A percentile compares a stretch with the other conserved stretches of the same genome.
Conservation (phyloP, 2,113 vertebrate species). For the Hymenochirus boettgeri region DNA sequence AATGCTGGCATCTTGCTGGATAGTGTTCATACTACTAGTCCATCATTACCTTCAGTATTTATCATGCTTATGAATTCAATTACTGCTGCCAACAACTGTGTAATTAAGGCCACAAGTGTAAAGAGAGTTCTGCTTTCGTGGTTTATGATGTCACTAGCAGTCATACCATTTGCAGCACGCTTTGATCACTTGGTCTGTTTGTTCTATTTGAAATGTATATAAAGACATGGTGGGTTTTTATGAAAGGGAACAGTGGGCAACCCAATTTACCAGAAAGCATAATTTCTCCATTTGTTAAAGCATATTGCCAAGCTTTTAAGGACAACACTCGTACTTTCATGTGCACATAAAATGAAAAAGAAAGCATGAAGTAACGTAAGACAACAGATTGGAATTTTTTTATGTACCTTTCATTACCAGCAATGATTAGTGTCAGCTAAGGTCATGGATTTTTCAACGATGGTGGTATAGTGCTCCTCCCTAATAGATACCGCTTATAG, state of each 20-base stretch:
- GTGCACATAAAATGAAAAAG: slow-evolving; percentile 8
- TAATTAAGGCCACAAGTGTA: slow-evolving; percentile 20
- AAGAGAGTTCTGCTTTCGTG: slow-evolving; percentile 9
- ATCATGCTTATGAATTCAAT: slow-evolving; percentile 7
- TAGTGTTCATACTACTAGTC: too few species aligned
- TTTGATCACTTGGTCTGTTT: slow-evolving; percentile 7
- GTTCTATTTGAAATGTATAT: slow-evolving; percentile 14
- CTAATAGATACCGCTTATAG: too few species aligned
- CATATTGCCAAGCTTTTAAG: slow-evolving; percentile 3
- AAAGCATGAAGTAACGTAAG: too few species aligned
- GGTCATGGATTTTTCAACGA: too few species aligned
- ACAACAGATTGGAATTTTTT: too few species aligned
- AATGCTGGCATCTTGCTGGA: too few species aligned
- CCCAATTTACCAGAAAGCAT: slow-evolving; percentile 8
- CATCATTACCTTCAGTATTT: neutral
- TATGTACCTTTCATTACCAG: too few species aligned
- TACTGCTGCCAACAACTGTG: slow-evolving; percentile 13
- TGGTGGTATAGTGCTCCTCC: too few species aligned
- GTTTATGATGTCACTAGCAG: slow-evolving; percentile 15
- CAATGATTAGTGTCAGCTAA: too few species aligned
- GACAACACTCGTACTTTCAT: neutral
- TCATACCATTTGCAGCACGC: slow-evolving; percentile 6
- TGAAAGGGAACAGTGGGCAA: slow-evolving; percentile 9
- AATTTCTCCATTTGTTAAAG: slow-evolving; percentile 13
- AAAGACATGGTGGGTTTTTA: slow-evolving; percentile 18